Evolutionary conservation across 2,113 vertebrate genomes (phyloP), one percentile per base, ranked within the genome.

Genomic region (Nansenia antarctica): DNA sequence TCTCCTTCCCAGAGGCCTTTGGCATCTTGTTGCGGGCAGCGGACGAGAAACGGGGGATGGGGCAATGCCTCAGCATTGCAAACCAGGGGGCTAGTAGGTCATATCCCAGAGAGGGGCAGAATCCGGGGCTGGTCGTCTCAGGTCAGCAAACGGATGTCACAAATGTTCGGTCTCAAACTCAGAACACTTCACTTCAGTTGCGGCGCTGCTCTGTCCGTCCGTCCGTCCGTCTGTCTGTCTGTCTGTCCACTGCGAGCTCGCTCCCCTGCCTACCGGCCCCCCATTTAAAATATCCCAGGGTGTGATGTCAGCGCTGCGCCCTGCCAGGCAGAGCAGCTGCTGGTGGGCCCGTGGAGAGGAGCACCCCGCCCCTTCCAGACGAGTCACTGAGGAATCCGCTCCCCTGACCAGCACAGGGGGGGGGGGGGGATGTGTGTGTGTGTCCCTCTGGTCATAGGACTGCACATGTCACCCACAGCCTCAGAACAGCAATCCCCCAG

Each of bases 271-370:
- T 92, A 93, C 92, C 89, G 92, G 90, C 90, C 91, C 93, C 90
- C 95, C n/a, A n/a, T 95, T 95, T 91, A 96, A 96, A 95, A 88
- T 91, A 93, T 91, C 90, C 89, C 85, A 85, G 92, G 84, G 72
- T 79, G 87, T 90, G 89, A 92, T 93, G 92, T 94, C 94, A 94
- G 92, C 89, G 89, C 88, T 92, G 91, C 87, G 12, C 91, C 87
- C 89, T 92, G 94, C 93, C 94, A 95, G 85, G 93, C 90, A 90
- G 27, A 86, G 90, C 95, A 94, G 95, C 92, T 93, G 88, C 83
- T 69, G 69, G 79, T 61, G 68, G 72, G 73, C 63, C 58, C 70
- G 67, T 77, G 73, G 62, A 76, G 73, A 85, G 85, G 81, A 85
- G n/a, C n/a, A n/a, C 76, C 53, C 62, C 81, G 78, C 78, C 77